A percentile compares a stretch with the other conserved stretches of the same genome.
phyloP scores from a whole-genome alignment of 2,113 vertebrate genomes.

The Garra rufa region DNA sequence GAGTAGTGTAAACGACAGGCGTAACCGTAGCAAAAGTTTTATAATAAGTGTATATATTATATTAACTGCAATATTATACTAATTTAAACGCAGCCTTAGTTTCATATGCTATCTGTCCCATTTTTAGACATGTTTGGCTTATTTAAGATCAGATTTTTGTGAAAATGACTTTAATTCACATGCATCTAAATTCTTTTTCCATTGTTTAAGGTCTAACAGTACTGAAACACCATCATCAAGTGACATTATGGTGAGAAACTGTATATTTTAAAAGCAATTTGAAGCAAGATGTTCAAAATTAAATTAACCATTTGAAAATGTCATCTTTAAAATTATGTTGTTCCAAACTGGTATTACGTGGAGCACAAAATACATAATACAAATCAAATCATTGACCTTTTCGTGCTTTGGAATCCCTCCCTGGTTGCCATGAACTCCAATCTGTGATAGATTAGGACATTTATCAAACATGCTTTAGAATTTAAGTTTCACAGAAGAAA shows the following conservation, averaged over 20 bases:
- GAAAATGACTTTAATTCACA: too few relatives aligned
- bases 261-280: not conserved
- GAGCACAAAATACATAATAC: not conserved
- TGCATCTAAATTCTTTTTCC: too few relatives aligned
- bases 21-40: too few relatives aligned
- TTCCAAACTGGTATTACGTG: not conserved
- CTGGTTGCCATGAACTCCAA: not conserved
- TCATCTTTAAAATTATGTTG: not conserved
- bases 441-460: not conserved
- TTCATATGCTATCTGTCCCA: too few relatives aligned
- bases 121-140: not conserved
- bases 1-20: too few relatives aligned
- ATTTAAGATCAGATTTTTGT: too few relatives aligned
- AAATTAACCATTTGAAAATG: not conserved
- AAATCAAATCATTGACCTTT: not conserved
- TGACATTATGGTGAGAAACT: constrained; percentile 27
- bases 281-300: not conserved
- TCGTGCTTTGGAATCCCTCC: not conserved
- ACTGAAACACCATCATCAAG: not conserved
- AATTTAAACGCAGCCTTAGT: too few relatives aligned
- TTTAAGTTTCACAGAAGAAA: not conserved
- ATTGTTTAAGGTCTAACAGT: not conserved
- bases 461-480: not conserved
- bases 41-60: too few relatives aligned
- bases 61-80: too few relatives aligned